Conservation (phyloP, 2,888 invertebrate genomes). For the Bellardia pandia region DNA sequence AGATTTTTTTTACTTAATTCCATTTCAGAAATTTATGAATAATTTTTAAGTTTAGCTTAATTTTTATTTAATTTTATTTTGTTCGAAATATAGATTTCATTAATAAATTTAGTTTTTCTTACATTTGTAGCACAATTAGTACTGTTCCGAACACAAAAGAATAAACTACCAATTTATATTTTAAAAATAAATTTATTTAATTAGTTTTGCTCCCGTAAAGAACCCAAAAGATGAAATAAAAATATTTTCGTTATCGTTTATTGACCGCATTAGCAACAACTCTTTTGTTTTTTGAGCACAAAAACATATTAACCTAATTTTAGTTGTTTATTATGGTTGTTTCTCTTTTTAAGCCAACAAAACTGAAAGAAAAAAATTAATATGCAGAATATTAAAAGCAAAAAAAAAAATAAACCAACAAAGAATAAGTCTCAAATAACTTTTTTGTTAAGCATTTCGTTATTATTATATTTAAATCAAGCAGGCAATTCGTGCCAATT, state of each 20-base stretch:
- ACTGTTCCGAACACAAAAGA: background rate
- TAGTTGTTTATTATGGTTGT: conserved; percentile 33
- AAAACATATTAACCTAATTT: conserved; percentile 66
- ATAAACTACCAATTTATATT: background rate
- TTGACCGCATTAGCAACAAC: conserved; percentile 50
- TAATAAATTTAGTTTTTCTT: too few relatives aligned
- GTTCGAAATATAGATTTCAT: too few relatives aligned
- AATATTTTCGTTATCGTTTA: conserved; percentile 40
- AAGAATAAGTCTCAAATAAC: background rate
- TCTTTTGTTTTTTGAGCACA: conserved; percentile 39
- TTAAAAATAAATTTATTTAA: conserved; percentile 16
- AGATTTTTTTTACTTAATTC: too few relatives aligned
- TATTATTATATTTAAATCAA: conserved; percentile 20
- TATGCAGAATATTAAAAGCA: background rate
- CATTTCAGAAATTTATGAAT: too few relatives aligned
- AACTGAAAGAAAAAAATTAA: background rate
- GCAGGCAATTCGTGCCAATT: background rate
- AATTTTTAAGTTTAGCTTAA: too few relatives aligned
- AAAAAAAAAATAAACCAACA: background rate
- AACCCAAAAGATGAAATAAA: background rate
- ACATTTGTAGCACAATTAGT: too few relatives aligned
- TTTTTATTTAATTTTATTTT: too few relatives aligned
- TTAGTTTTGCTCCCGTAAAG: background rate
- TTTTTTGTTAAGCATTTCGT: background rate
- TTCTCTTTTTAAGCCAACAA: background rate